These are phyloP conservation scores for Noctua janthe DNA, from an alignment of 2,888 invertebrate genomes.

Conservation along the genomic window DNA sequence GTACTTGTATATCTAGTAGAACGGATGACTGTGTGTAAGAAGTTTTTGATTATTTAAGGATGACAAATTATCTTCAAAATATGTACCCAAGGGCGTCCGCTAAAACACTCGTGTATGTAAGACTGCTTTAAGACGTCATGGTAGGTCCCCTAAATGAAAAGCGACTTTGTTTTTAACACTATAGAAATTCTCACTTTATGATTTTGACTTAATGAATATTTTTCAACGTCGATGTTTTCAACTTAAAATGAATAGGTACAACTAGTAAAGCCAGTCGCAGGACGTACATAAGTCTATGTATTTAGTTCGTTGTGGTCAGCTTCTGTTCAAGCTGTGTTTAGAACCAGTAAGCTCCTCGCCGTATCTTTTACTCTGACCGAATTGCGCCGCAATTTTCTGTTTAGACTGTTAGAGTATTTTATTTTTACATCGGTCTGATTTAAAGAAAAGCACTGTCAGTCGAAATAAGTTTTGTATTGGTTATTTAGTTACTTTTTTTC, in stretches of 20 bases:
- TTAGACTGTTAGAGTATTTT: constrained; percentile 29
- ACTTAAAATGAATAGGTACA: constrained; percentile 7
- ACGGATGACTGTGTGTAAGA: not conserved
- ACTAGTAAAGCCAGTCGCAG: constrained; percentile 31
- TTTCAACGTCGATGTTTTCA: not conserved
- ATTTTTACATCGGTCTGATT: constrained; percentile 24
- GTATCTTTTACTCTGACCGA: constrained; percentile 52
- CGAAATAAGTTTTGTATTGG: not conserved
- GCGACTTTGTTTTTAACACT: not conserved
- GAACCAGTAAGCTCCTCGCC: constrained; percentile 45
- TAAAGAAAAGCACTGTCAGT: not conserved
- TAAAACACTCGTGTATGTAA: too few species aligned
- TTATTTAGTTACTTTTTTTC: not conserved
- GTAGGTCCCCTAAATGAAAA: not conserved
- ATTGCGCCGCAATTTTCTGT: constrained; percentile 35
- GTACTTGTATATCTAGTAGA: not conserved
- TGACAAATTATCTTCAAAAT: too few species aligned
- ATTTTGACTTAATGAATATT: not conserved
- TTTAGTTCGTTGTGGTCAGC: constrained; percentile 44
- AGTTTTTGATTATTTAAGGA: not conserved
- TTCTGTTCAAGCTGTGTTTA: constrained; percentile 46
- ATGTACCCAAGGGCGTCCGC: too few species aligned
- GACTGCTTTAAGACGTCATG: too few species aligned
- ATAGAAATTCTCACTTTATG: too few species aligned
- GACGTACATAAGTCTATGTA: constrained; percentile 41